A percentile compares a stretch with the other conserved stretches of the same genome.
Conservation (phyloP, 1,140 invertebrate species). For the Drosophila mayri region DNA sequence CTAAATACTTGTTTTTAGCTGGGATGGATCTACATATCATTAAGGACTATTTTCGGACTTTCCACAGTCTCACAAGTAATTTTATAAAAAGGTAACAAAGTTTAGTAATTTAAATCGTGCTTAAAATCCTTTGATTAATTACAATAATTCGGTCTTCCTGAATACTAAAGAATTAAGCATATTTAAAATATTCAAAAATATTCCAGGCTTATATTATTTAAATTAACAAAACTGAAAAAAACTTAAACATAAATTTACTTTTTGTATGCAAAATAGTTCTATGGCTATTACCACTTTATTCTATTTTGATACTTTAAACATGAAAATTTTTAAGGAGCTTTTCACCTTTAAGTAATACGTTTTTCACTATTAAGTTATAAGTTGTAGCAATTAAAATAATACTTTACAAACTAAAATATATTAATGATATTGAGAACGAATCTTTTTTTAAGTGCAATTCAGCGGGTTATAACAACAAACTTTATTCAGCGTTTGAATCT, state of each 20-base stretch:
- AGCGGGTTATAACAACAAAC: background rate
- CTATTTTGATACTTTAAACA: no score
- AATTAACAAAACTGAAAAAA: background rate
- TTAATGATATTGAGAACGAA: background rate
- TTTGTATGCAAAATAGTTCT: no score
- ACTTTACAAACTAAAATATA: background rate
- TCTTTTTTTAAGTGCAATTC: background rate
- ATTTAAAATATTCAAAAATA: background rate
- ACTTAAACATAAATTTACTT: background rate
- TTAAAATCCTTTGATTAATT: background rate
- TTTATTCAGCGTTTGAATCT: background rate
- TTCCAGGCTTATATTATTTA: background rate
- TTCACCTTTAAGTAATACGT: no score
- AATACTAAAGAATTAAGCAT: background rate
- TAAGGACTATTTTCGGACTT: constrained; percentile 16
- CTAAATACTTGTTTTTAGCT: constrained; percentile 33
- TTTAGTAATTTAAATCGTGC: background rate
- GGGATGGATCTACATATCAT: constrained; percentile 43
- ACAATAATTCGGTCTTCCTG: background rate
- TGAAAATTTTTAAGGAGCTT: no score
- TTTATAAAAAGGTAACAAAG: background rate
- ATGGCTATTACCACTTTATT: no score
- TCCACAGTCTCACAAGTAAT: background rate
- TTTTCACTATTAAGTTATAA: background rate
- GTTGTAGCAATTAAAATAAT: background rate